Evolutionary conservation across 2,113 vertebrate species (phyloP).

Genomic region (Corydoras sp.): DNA sequence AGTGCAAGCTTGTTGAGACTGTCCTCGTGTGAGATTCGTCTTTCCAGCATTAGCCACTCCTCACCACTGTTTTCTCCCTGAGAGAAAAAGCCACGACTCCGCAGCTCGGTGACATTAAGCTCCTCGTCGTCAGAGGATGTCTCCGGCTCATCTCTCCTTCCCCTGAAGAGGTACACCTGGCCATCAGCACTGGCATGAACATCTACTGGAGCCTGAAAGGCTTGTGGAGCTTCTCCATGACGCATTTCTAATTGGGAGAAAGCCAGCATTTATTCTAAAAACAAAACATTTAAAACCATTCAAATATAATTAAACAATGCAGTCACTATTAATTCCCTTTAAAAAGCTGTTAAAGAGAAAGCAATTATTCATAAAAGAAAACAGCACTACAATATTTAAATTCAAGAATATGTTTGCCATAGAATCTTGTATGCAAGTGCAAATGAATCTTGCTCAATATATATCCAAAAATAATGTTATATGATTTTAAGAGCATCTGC

Average conservation of each 20-base stretch:
- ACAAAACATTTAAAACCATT: no score
- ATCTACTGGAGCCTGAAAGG: conserved; percentile 80
- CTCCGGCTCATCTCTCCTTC: conserved; percentile 51
- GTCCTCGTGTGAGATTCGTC: conserved; percentile 71
- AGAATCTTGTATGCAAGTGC: no score
- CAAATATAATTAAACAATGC: no score
- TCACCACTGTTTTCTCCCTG: conserved; percentile 46
- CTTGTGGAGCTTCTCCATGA: conserved; percentile 63
- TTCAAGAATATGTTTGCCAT: no score
- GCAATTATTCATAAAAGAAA: no score
- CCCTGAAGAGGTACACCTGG: conserved; percentile 78
- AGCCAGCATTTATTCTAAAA: no score
- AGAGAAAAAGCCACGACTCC: conserved; percentile 52
- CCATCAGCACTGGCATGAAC: conserved; percentile 71
- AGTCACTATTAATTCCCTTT: no score
- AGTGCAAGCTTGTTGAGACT: conserved; percentile 88
- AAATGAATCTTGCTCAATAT: no score
- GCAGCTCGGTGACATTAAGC: conserved; percentile 57
- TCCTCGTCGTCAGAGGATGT: conserved; percentile 80
- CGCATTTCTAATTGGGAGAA: conserved; percentile 64
- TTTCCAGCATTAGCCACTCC: conserved; percentile 71
- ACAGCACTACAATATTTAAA: no score
- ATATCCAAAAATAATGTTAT: no score
- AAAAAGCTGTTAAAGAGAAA: no score
- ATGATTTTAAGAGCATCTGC: no score